phyloP scores from a whole-genome alignment of 2,113 vertebrate species.

The Merops nubicus region DNA sequence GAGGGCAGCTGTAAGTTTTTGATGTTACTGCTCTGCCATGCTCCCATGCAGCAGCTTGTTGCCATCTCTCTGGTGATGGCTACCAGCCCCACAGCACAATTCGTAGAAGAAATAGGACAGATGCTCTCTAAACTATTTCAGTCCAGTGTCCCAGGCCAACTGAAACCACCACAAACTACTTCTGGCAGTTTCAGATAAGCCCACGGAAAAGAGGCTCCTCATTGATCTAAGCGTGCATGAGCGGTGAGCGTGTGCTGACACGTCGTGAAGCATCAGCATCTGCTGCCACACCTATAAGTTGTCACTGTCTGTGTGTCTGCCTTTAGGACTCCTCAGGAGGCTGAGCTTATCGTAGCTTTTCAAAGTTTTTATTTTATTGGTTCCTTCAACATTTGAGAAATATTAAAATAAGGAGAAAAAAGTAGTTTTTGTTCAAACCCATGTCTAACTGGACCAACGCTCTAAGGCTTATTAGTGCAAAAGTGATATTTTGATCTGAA shows the following conservation, averaged over 20 bases:
- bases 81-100: not conserved
- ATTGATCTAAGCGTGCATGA: rapidly evolving
- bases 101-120: not conserved
- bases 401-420: not conserved
- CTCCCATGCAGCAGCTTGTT: not conserved
- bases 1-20: not conserved
- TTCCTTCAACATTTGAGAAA: not conserved
- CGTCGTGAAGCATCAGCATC: not conserved
- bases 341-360: not conserved
- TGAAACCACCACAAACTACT: not conserved
- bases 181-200: not conserved
- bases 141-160: not conserved
- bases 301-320: not conserved
- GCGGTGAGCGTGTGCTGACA: rapidly evolving
- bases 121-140: not conserved
- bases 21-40: not conserved
- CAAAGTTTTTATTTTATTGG: not conserved
- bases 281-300: not conserved
- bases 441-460: rapidly evolving
- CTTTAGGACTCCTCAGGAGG: not conserved
- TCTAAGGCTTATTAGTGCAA: not conserved
- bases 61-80: not conserved
- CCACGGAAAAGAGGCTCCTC: not conserved
- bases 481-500: not conserved
- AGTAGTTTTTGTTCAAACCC: not conserved